Percentiles rank a stretch among this genome's conserved stretches.
Evolutionary conservation across 2,113 vertebrate genomes (phyloP).

Genomic region (Noturus placidus): DNA sequence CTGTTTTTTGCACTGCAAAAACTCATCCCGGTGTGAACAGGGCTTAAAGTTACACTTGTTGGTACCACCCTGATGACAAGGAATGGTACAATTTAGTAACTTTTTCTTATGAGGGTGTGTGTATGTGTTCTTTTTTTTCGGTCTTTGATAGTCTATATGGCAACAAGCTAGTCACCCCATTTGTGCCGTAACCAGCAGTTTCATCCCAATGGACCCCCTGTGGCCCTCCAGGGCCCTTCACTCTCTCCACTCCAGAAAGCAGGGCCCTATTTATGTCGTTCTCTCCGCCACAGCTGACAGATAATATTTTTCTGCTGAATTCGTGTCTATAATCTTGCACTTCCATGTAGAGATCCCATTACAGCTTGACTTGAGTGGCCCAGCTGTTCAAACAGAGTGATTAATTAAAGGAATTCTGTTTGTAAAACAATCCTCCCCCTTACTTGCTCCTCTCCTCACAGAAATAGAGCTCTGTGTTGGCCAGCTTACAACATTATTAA

Average conservation of each 20-base stretch:
- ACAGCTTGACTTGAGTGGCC: conserved; percentile 76
- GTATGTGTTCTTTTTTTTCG: neutral
- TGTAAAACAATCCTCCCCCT: conserved; percentile 86
- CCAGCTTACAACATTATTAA: conserved; percentile 60
- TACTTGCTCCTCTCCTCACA: conserved; percentile 40
- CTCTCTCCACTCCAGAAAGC: conserved; percentile 64
- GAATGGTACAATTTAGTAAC: neutral
- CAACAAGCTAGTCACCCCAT: neutral
- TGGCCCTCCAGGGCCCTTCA: conserved; percentile 45
- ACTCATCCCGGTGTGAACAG: too few relatives aligned
- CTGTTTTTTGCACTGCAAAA: too few relatives aligned
- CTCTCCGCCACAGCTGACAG: conserved; percentile 71
- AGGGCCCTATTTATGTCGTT: conserved; percentile 68
- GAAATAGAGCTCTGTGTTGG: conserved; percentile 46
- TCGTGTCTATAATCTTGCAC: conserved; percentile 71
- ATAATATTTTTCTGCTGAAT: conserved; percentile 77
- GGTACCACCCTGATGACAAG: neutral
- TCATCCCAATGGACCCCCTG: neutral
- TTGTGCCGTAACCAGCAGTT: conserved; percentile 27
- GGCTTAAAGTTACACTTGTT: neutral
- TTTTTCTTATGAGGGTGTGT: neutral
- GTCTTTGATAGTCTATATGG: neutral
- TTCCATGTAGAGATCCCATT: conserved; percentile 75
- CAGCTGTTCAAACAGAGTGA: conserved; percentile 99
- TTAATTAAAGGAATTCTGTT: conserved; percentile 98